These are phyloP conservation scores for Momotus momota DNA, from an alignment of 2,797 vertebrate species.

Conservation along the genomic window DNA sequence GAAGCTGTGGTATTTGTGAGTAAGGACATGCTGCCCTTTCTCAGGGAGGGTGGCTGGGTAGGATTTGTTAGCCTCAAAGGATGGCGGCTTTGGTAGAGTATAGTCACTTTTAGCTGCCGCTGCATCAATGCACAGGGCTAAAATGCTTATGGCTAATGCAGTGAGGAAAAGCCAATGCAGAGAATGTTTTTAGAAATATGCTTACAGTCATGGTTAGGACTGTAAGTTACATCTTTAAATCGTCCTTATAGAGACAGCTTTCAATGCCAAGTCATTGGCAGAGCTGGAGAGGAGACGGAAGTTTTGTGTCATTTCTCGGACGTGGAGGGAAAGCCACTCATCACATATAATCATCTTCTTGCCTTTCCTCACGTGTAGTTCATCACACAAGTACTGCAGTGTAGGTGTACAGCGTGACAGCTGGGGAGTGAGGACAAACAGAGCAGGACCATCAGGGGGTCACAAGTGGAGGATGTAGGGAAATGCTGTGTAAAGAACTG, in stretches of 20 bases:
- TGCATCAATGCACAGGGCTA: not conserved
- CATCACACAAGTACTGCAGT: not conserved
- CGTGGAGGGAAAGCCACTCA: not conserved
- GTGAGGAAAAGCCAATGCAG: not conserved
- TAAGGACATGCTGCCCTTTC: not conserved
- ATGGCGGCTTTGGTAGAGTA: not conserved
- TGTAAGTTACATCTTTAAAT: not conserved
- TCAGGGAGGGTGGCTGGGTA: not conserved
- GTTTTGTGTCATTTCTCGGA: not conserved
- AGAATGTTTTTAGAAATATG: not conserved
- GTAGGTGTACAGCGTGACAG: rapidly evolving
- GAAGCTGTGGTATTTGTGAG: not conserved
- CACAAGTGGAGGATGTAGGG: rapidly evolving
- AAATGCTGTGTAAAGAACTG: not conserved
- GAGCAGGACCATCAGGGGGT: rapidly evolving
- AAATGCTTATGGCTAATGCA: not conserved
- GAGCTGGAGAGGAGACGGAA: not conserved
- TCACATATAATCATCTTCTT: not conserved
- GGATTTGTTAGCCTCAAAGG: not conserved
- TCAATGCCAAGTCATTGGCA: not conserved
- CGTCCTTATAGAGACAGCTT: not conserved
- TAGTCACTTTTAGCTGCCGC: not conserved
- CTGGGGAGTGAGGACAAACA: not conserved
- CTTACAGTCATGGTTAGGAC: not conserved
- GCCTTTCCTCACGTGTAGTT: not conserved